phyloP scores from a whole-genome alignment of 2,113 vertebrate genomes.

The Bostrychus sinensis region DNA sequence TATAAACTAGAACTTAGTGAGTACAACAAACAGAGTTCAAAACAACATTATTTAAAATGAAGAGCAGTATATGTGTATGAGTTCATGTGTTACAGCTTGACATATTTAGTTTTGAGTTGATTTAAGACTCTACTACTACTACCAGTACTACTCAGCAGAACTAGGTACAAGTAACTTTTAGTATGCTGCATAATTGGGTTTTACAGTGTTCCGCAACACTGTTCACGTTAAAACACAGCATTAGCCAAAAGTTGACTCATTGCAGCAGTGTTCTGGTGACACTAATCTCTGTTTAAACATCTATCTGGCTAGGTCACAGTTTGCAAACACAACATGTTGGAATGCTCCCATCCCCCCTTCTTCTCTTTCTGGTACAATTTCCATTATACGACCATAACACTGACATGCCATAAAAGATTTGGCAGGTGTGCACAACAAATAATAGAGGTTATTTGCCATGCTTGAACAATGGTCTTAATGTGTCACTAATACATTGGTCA shows the following conservation, averaged over 20 bases:
- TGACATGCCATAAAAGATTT: constrained; percentile 24
- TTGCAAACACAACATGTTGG: constrained; percentile 28
- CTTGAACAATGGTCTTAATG: constrained; percentile 42
- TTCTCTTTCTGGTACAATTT: constrained; percentile 7
- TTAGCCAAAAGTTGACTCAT: constrained; percentile 16
- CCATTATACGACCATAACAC: constrained; percentile 13
- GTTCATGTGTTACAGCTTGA: too few relatives aligned
- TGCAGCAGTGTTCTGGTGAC: not conserved
- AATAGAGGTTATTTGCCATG: constrained; percentile 24
- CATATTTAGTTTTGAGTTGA: too few relatives aligned
- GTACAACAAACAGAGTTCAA: too few relatives aligned
- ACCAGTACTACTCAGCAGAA: too few relatives aligned
- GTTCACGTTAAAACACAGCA: not conserved
- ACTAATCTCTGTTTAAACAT: constrained; percentile 18
- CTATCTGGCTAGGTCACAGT: constrained; percentile 30
- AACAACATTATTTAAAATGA: too few relatives aligned
- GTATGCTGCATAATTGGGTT: too few relatives aligned
- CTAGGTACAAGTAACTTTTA: not conserved
- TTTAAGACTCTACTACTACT: too few relatives aligned
- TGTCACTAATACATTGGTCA: constrained; percentile 50
- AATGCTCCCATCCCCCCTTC: constrained; percentile 29
- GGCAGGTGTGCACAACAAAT: constrained; percentile 38
- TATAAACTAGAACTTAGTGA: too few relatives aligned
- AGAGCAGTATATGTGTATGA: too few relatives aligned
- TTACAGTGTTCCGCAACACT: too few relatives aligned